Percentiles rank a stretch among this genome's conserved stretches.
These are phyloP conservation scores for Psittacula echo DNA, from an alignment of 2,797 vertebrate species.

Conservation along the genomic window DNA sequence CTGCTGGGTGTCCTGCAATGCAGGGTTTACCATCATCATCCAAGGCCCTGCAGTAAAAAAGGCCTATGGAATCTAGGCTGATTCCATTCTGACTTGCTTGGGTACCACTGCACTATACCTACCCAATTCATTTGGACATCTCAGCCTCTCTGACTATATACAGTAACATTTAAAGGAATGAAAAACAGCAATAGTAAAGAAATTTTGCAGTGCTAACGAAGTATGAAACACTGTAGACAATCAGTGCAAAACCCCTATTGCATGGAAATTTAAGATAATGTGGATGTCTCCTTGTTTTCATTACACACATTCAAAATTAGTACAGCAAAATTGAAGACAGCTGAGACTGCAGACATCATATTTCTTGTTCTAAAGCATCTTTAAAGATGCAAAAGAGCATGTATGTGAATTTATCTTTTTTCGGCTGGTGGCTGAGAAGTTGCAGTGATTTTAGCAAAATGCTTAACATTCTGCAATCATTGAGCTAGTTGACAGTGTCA, in stretches of 20 bases:
- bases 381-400: not conserved
- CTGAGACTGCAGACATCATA: not conserved
- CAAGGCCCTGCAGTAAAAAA: not conserved
- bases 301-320: not conserved
- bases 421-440: not conserved
- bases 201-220: not conserved
- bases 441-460: not conserved
- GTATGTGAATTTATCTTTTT: not conserved
- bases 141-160: not conserved
- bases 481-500: not conserved
- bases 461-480: not conserved
- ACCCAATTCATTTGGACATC: too few relatives aligned
- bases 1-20: accelerated
- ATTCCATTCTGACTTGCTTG: not conserved
- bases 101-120: not conserved
- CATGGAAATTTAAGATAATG: not conserved
- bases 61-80: accelerated
- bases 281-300: not conserved
- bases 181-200: not conserved
- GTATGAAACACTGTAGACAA: not conserved
- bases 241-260: not conserved
- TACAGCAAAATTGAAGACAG: not conserved
- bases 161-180: not conserved
- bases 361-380: not conserved
- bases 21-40: not conserved